Conservation (phyloP, 2,797 vertebrate species). For the Gymnothorax reevesii region DNA sequence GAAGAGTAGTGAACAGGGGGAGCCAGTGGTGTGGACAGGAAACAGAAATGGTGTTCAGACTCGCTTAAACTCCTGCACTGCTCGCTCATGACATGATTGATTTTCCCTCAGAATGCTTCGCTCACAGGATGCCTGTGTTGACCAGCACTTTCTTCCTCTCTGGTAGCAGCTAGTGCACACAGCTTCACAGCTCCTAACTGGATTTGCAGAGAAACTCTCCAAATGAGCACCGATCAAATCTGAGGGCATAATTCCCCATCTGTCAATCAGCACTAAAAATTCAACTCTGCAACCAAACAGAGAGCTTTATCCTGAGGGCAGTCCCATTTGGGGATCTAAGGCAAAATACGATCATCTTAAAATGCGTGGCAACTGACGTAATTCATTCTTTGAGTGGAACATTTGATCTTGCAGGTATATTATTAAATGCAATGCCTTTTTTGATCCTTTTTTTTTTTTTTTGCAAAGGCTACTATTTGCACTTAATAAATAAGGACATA, state of each 20-base stretch:
- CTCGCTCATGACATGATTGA: conserved; percentile 99
- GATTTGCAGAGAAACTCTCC: conserved; percentile 86
- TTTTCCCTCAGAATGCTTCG: conserved; percentile 99
- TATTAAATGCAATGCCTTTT: neutral
- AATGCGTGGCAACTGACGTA: conserved; percentile 75
- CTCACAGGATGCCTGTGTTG: conserved; percentile 89
- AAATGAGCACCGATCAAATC: conserved; percentile 96
- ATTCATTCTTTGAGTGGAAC: conserved; percentile 61
- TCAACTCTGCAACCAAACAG: conserved; percentile 86
- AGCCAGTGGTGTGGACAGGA: conserved; percentile 83
- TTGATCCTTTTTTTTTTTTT: conserved; percentile 57
- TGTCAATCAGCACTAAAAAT: conserved; percentile 94
- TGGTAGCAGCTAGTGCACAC: conserved; percentile 90
- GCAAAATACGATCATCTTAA: conserved; percentile 64
- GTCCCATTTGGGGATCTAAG: conserved; percentile 45
- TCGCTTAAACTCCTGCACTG: conserved; percentile 84
- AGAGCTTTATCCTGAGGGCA: conserved; percentile 69
- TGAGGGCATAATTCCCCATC: conserved; percentile 99
- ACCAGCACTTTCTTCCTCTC: conserved; percentile 60
- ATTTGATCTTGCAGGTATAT: conserved; percentile 43
- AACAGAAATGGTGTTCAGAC: conserved; percentile 87
- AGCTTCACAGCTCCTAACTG: conserved; percentile 52
- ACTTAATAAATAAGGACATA: conserved; percentile 41
- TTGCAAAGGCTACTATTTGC: conserved; percentile 74
- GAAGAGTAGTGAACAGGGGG: conserved; percentile 73